Evolutionary conservation across 1,140 invertebrate genomes (phyloP), one percentile per base, ranked within the genome.

Genomic region (Leptinotarsa texana): DNA sequence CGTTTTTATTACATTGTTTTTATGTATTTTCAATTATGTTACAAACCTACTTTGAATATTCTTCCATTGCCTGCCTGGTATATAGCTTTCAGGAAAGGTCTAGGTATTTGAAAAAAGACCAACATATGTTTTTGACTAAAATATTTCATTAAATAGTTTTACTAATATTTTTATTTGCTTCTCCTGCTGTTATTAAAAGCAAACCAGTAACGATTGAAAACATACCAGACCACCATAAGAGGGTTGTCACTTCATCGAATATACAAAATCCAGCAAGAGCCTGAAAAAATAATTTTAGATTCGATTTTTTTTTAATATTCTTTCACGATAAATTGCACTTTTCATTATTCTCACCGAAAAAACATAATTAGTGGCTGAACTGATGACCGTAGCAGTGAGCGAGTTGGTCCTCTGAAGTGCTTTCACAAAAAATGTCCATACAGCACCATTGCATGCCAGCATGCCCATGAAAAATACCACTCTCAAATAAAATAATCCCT

Each of bases 291-390:
- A 1, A 11, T 49, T 49, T 24, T 11, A 11, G 8, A 11, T 11
- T 42, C 2, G 8, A 42, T 1, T 5, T 13, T 22, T 75, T 24
- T 61, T 62, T 8, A 21, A 11, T 15, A 15, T 42, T 42, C 8
- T 11, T 42, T 42, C 8, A 42, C 8, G 8, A 42, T 11, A 42
- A 42, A 2, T 42, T 42, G 8, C 33, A 42, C 33, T 42, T 42
- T 42, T 11, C 33, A 42, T 11, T 0, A 42, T 8, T 3, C 88
- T 87, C 87, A 91, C 90, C 77, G 90, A 91, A 74, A 89, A 85
- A 63, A 91, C 83, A 79, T 91, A 92, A 82, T 89, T 91, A 5
- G 88, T 87, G 5, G 89, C 87, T 24, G 91, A 84, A 70, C 88
- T 90, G 76, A 87, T 86, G 22, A 92, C 86, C 5, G 90, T 91